phyloP scores from a whole-genome alignment of 1,140 invertebrate genomes.

The Drosophila pruinosa region DNA sequence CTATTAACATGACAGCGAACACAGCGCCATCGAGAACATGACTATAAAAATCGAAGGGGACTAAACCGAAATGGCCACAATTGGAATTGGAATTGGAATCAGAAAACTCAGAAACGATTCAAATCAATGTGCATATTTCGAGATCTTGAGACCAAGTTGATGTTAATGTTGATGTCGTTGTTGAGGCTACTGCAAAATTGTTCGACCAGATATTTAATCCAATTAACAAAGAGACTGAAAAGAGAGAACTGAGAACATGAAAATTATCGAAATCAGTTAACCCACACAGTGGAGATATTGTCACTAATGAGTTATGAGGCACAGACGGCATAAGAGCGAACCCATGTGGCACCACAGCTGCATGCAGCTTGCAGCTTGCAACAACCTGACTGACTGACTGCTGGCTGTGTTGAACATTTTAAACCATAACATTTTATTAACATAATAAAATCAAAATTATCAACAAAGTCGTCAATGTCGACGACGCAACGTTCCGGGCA shows the following conservation, averaged over 20 bases:
- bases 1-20: conserved; percentile 81
- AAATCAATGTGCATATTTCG: conserved; percentile 76
- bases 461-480: conserved; percentile 82
- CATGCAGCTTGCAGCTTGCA: conserved; percentile 33
- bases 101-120: conserved; percentile 45
- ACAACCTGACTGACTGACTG: conserved; percentile 40
- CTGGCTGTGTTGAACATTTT: conserved; percentile 75
- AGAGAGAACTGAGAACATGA: conserved; percentile 35
- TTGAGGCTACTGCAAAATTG: conserved; percentile 63
- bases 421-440: conserved; percentile 83
- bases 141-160: conserved; percentile 15
- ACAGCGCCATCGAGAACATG: conserved; percentile 63
- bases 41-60: conserved; percentile 49
- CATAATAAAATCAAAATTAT: conserved; percentile 83
- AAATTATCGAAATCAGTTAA: conserved; percentile 80
- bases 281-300: conserved; percentile 74
- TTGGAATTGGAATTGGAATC: conserved; percentile 8
- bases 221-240: conserved; percentile 52
- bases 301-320: conserved; percentile 82
- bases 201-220: conserved; percentile 72
- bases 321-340: conserved; percentile 63
- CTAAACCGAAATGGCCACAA: conserved; percentile 48
- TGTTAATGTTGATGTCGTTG: neutral
- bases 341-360: conserved; percentile 30
- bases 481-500: conserved; percentile 33